Conservation (phyloP, 2,888 invertebrate genomes). For the Tolmerus cingulatus region DNA sequence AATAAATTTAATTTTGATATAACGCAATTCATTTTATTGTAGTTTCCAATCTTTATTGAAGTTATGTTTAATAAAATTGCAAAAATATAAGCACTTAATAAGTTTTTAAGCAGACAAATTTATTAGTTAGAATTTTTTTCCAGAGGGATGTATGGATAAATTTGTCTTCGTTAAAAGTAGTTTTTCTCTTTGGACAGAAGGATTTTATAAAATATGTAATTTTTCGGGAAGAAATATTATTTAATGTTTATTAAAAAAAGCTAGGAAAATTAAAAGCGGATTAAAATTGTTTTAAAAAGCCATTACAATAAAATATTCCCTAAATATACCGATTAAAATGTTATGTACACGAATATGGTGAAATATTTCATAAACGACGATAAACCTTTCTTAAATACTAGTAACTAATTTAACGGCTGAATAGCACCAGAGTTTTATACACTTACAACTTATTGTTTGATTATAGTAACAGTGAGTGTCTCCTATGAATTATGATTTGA, state of each 20-base stretch:
- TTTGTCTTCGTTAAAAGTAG: too few relatives aligned
- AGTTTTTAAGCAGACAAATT: too few relatives aligned
- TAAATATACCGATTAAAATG: background rate
- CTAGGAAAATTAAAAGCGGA: background rate
- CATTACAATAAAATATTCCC: background rate
- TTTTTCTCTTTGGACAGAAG: too few relatives aligned
- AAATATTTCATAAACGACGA: background rate
- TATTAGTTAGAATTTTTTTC: too few relatives aligned
- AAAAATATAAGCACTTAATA: too few relatives aligned
- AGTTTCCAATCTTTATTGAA: too few relatives aligned
- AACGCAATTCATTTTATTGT: too few relatives aligned
- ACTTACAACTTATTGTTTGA: slow-evolving; percentile 34
- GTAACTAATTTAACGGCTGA: slow-evolving; percentile 39
- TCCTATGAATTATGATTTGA: background rate
- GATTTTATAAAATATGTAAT: too few relatives aligned
- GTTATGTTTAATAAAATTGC: too few relatives aligned
- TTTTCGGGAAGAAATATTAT: too few relatives aligned
- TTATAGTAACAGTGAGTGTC: background rate
- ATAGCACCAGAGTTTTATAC: slow-evolving; percentile 46
- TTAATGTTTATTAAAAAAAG: too few relatives aligned
- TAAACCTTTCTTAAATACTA: background rate
- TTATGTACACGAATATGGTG: background rate
- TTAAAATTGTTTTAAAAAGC: background rate
- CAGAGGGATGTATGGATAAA: too few relatives aligned
- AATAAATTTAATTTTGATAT: background rate